Evolutionary conservation across 1,140 invertebrate genomes (phyloP).

Genomic region (Drosophila arawakana): DNA sequence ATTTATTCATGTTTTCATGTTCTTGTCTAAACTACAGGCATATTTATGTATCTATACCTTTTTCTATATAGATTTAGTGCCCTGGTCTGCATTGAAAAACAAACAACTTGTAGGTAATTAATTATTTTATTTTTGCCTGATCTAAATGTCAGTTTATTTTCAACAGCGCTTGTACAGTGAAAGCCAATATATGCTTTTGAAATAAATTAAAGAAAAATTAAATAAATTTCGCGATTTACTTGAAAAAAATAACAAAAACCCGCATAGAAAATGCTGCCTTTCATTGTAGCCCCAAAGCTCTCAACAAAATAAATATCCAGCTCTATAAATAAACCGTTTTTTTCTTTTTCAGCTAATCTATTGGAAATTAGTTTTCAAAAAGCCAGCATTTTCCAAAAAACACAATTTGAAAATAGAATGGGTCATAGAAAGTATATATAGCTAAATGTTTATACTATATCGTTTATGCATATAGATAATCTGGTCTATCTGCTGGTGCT

Average conservation of each 20-base stretch:
- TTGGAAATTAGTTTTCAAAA: constrained; percentile 77
- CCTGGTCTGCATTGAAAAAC: constrained; percentile 39
- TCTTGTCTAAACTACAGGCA: constrained; percentile 44
- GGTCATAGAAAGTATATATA: constrained; percentile 31
- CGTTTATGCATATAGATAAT: constrained; percentile 40
- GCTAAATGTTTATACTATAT: constrained; percentile 30
- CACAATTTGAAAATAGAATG: constrained; percentile 71
- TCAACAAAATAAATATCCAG: constrained; percentile 56
- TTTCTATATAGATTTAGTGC: constrained; percentile 28
- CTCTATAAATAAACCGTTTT: constrained; percentile 64
- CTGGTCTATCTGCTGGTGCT: constrained; percentile 45
- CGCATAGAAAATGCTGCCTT: constrained; percentile 55
- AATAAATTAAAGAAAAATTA: constrained; percentile 62
- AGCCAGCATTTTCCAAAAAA: constrained; percentile 72
- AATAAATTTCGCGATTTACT: constrained; percentile 78
- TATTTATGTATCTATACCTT: constrained; percentile 26
- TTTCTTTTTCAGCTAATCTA: constrained; percentile 66
- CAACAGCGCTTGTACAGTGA: constrained; percentile 44
- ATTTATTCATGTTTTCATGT: constrained; percentile 75
- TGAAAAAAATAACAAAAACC: constrained; percentile 67
- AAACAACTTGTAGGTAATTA: constrained; percentile 68
- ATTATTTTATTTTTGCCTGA: constrained; percentile 65
- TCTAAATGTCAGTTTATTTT: constrained; percentile 59
- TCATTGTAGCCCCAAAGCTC: constrained; percentile 58
- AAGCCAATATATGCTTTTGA: constrained; percentile 58